Percentiles rank a stretch among this genome's conserved stretches.
phyloP scores from a whole-genome alignment of 2,113 vertebrate genomes.

The Thryonomys swinderianus region DNA sequence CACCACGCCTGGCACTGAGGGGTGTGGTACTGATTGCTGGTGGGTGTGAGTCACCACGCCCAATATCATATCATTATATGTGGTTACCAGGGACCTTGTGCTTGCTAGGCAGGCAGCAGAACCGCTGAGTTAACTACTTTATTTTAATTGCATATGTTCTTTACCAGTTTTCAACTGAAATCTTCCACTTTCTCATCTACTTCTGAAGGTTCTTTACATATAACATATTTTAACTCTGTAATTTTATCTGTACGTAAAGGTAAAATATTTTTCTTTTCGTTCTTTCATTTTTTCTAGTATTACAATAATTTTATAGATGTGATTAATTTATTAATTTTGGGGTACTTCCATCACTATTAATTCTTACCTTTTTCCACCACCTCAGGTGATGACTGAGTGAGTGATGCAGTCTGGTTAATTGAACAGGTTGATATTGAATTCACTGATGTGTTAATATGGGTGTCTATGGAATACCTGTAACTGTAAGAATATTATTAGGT shows the following conservation, averaged over 20 bases:
- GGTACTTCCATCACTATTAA: neutral
- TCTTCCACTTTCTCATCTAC: neutral
- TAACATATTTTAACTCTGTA: neutral
- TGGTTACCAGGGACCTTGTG: too few species aligned
- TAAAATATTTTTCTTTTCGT: neutral
- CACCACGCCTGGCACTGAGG: too few species aligned
- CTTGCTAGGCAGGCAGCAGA: too few species aligned
- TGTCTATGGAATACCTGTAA: slow-evolving; percentile 84
- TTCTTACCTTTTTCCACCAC: slow-evolving; percentile 73
- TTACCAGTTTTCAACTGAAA: neutral
- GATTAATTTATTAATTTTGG: neutral
- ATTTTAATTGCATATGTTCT: slow-evolving; percentile 39
- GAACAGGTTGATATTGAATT: slow-evolving; percentile 81
- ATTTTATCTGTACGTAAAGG: neutral
- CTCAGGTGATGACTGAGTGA: slow-evolving; percentile 50
- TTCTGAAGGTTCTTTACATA: slow-evolving; percentile 3
- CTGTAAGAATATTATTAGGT: slow-evolving; percentile 77
- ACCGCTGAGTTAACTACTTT: too few species aligned
- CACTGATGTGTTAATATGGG: neutral
- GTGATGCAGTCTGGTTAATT: neutral
- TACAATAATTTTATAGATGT: neutral
- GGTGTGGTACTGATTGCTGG: too few species aligned
- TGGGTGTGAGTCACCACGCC: too few species aligned
- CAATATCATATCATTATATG: too few species aligned
- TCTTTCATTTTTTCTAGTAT: neutral